Base-by-base conservation (phyloP, 1,140 invertebrate genomes). In the Wiebesia pumilae region DNA sequence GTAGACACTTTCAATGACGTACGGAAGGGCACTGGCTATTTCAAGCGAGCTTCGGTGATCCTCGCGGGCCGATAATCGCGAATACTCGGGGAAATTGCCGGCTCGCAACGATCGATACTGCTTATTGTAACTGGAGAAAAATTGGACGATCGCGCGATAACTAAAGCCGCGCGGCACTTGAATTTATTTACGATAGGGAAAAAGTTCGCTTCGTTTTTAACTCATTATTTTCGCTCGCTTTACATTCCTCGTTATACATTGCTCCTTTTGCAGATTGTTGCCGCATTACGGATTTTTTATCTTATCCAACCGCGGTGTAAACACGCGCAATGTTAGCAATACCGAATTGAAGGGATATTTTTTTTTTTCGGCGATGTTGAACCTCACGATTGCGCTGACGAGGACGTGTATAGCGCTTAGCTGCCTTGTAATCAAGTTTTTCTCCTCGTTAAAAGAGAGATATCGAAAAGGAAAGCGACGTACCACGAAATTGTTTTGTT, bases 301-400 rank as follows among this genome's bases (percentile, higher is more conserved):
- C 81, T 82, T 82, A 82, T 82, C 62, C 38, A 4, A 35, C 54
- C 12, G 51, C 3, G n/a, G n/a, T 81, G 58, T 81, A 87, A 75
- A 84, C 83, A 87, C 78, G 79, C 62, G 51, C 51, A 54, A 54
- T 21, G 51, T 12, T 54, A 54, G 51, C 51, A 54, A 54, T 54
- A 54, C 7, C 16, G 16, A 54, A 54, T 54, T 16, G 51, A 54
- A 19, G 2, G 9, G 19, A 54, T 54, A n/a, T n/a, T n/a, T n/a
- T n/a, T 14, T 47, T 47, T 54, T 54, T 54, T 54, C 51, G 79
- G 87, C 84, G 88, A n/a, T 86, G 58, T 65, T 40, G 75, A 16
- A 43, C 40, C 14, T 38, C 40, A 6, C 27, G n/a, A 78, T 7
- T 51, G 75, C 58, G 58, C 58, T 4, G 30, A 67, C 27, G n/a